Evolutionary conservation across 2,888 invertebrate species (phyloP), one percentile per base, ranked within the genome.

Genomic region (Sympetrum striolatum): DNA sequence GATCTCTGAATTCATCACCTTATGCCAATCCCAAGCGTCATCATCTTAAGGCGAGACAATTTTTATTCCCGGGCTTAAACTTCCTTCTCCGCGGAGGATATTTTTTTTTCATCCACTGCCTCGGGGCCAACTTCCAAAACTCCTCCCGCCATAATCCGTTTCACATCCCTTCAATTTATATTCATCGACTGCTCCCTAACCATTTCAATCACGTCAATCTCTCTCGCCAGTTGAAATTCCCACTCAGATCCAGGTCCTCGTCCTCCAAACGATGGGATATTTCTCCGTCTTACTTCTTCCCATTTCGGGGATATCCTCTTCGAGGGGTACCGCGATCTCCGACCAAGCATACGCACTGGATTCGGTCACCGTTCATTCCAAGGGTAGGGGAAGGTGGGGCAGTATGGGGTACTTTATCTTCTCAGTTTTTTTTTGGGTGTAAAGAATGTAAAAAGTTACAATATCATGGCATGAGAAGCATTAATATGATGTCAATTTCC

Each of bases 141-240:
- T 31, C 73, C n/a, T 60, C 60, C 18, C 39, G 15, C 58, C 86
- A 31, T 86, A 86, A 86, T 86, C 86, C 86, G 39, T 60, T 73
- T 60, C 86, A 60, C 58, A 86, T 86, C 86, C 86, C 86, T 86
- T 86, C 86, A 60, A 86, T 86, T 86, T 86, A 86, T 86, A 86
- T 86, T 86, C 86, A 86, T 86, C 86, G 86, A 86, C 86, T 60
- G 25, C 86, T 37, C 86, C 60, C 82, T 58, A 35, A 53, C 82
- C 37, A 86, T 86, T 86, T 86, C 86, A 86, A 60, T 86, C 86
- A 53, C 82, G 82, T 82, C 82, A 82, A 82, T 58, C 82, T 58
- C 37, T 60, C 31, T 37, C 60, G 58, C 86, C 25, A 25, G 73
- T 73, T 31, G 31, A 73, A 73, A 73, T 73, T 73, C 31, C 73